Evolutionary conservation across 2,888 invertebrate species (phyloP).

Genomic region (Itoplectis maculator): DNA sequence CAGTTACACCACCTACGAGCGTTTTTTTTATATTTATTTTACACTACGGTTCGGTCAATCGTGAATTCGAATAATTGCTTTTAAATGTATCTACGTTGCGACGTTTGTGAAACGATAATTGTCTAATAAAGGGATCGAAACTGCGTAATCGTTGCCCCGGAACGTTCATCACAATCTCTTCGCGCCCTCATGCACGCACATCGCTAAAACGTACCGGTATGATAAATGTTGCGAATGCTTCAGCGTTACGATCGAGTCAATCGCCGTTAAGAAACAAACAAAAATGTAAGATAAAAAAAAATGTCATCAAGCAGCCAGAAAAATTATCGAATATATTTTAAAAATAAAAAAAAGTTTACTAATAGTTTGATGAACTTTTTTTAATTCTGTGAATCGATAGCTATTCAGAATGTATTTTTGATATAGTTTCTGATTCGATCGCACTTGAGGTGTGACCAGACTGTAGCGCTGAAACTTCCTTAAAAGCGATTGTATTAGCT

Average conservation of each 20-base stretch:
- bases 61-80: not conserved
- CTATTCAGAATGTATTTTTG: too few species aligned
- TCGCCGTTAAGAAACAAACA: not conserved
- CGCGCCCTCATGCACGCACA: constrained; percentile 50
- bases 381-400: too few species aligned
- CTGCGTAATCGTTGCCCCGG: constrained; percentile 52
- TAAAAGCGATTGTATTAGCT: constrained; percentile 48
- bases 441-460: not conserved
- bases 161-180: constrained; percentile 60
- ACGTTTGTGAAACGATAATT: not conserved
- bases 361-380: too few species aligned
- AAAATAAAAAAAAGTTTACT: not conserved
- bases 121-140: constrained; percentile 15
- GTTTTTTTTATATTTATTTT: not conserved
- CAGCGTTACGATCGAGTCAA: constrained; percentile 6
- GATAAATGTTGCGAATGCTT: not conserved
- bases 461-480: not conserved
- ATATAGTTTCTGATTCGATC: too few species aligned
- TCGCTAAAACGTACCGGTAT: constrained; percentile 39
- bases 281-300: not conserved
- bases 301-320: not conserved
- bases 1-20: constrained; percentile 48
- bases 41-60: not conserved
- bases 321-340: too few species aligned
- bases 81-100: not conserved